phyloP scores from a whole-genome alignment of 2,113 vertebrate genomes.

The Callopanchax toddi region DNA sequence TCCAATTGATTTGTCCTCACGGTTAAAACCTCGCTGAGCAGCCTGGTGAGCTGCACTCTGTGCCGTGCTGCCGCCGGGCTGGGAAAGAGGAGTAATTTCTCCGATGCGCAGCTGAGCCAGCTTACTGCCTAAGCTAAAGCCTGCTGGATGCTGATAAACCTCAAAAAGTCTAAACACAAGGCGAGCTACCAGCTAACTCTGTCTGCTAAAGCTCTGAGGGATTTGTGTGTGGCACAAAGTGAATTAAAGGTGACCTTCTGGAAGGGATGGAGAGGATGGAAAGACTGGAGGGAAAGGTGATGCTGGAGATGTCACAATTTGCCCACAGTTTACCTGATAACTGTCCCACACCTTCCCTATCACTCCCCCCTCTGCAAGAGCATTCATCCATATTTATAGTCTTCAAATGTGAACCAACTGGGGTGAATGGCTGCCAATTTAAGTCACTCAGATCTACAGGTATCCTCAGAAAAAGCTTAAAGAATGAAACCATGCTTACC shows the following conservation, averaged over 20 bases:
- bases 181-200: conserved; percentile 72
- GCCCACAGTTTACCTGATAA: not conserved
- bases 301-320: conserved; percentile 28
- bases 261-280: conserved; percentile 33
- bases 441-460: not conserved
- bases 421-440: not conserved
- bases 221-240: conserved; percentile 73
- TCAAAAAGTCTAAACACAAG: conserved; percentile 59
- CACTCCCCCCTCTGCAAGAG: not conserved
- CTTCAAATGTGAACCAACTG: not conserved
- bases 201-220: conserved; percentile 65
- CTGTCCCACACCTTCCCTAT: not conserved
- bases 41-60: conserved; percentile 47
- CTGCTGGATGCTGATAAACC: conserved; percentile 73
- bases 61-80: conserved; percentile 35
- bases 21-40: conserved; percentile 68
- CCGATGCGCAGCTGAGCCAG: conserved; percentile 79
- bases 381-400: not conserved
- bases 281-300: conserved; percentile 17
- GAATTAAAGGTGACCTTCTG: conserved; percentile 77
- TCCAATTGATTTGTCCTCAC: conserved; percentile 81
- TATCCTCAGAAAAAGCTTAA: not conserved
- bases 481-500: conserved; percentile 76
- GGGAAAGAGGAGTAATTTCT: conserved; percentile 76
- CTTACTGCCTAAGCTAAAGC: conserved; percentile 79